Evolutionary conservation across 2,888 invertebrate genomes (phyloP), one percentile per base, ranked within the genome.

Genomic region (Eristalinus aeneus): DNA sequence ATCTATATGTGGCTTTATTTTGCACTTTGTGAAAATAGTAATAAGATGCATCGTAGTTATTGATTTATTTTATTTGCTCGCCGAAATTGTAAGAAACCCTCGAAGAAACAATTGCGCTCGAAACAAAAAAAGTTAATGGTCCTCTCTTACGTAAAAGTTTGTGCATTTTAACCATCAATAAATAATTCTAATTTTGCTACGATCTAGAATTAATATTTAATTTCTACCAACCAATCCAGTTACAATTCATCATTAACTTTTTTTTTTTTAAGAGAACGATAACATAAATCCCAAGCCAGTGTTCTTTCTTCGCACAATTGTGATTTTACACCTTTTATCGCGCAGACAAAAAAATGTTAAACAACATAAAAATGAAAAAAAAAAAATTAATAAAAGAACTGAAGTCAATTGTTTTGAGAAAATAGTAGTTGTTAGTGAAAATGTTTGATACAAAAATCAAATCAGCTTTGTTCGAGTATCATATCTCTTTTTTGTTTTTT

Each of bases 301-400:
- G 63, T 77, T 64, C 56, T 77, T 77, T 71, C 23, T n/a, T 64
- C 77, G 77, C 77, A 77, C 77, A 77, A 77, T 71, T 71, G 71
- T 77, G 63, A 63, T 77, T 77, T n/a, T 64, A 77, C 22, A 71
- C 22, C 31, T 46, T 58, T 39, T 67, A 46, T 23, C 31, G 65
- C 75, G 75, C 46, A 75, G 31, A 63, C 31, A 61, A 61, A 32
- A 10, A 63, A n/a, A 32, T 16, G 6, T 20, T 32, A 23, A 36
- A 56, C 56, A 74, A 36, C 65, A 27, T n/a, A 61, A 34, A 61
- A 39, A 61, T 54, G 71, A 77, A 77, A 64, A 5, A 46, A 6
- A 46, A n/a, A 46, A 46, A 46, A 46, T 16, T 46, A 16, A 46
- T 77, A 60, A 77, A 71, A 77, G 77, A 76, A 76, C 77, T 77